Conservation (phyloP, 2,888 invertebrate genomes). For the Apamea anceps region DNA sequence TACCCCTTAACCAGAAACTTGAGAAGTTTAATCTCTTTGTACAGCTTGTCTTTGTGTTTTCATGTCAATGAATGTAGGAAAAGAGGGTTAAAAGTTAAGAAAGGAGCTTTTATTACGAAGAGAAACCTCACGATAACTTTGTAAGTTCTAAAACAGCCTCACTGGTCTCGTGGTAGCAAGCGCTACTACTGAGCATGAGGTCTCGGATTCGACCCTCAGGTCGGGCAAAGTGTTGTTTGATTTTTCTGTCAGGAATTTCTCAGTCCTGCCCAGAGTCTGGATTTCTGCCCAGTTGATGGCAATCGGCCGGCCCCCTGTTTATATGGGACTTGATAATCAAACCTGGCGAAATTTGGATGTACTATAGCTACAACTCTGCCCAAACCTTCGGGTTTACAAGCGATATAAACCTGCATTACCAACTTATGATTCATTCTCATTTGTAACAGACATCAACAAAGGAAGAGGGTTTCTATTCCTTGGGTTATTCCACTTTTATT, state of each 20-base stretch:
- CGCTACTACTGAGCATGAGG: not conserved
- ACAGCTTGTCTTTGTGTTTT: constrained; percentile 9
- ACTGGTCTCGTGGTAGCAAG: not conserved
- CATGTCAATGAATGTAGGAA: constrained; percentile 12
- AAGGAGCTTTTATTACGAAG: not conserved
- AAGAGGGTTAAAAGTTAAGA: not conserved
- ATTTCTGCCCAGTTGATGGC: not conserved
- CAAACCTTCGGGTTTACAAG: not conserved
- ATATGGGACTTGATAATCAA: too few relatives aligned
- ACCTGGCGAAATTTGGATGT: not conserved
- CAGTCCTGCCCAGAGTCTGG: not conserved
- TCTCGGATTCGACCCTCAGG: not conserved
- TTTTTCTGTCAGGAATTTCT: not conserved
- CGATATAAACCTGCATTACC: not conserved
- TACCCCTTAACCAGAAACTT: not conserved
- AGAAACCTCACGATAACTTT: not conserved
- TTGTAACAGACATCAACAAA: not conserved
- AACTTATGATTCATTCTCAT: not conserved
- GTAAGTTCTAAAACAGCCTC: not conserved
- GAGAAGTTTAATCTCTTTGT: constrained; percentile 22
- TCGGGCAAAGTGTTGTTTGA: not conserved
- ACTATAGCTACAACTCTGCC: not conserved
- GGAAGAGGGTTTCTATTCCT: not conserved
- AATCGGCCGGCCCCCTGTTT: not conserved
- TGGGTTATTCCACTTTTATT: not conserved